Evolutionary conservation across 2,888 invertebrate genomes (phyloP).

Genomic region (Folsomia manolachei): DNA sequence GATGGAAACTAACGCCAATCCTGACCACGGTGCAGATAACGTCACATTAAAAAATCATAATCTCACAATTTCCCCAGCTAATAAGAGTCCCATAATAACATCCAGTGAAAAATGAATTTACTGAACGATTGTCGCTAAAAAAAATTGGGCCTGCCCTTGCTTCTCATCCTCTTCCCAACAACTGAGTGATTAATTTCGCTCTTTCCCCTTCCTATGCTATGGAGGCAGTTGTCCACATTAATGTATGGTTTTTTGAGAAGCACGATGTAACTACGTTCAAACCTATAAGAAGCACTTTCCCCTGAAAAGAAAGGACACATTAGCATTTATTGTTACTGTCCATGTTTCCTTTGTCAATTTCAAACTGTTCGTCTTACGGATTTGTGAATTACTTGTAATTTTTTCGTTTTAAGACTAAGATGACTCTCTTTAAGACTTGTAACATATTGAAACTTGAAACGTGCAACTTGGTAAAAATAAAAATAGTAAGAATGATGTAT

Average conservation of each 20-base stretch:
- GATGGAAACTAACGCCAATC: not conserved
- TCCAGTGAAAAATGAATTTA: conserved; percentile 13
- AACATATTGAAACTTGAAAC: not conserved
- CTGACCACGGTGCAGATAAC: not conserved
- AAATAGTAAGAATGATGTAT: not conserved
- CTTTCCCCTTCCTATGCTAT: too few species aligned
- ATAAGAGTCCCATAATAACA: conserved; percentile 8
- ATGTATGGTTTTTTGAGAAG: too few species aligned
- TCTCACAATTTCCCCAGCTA: conserved; percentile 3
- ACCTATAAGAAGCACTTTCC: too few species aligned
- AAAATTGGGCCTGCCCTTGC: too few species aligned
- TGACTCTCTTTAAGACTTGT: not conserved
- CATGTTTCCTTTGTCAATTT: not conserved
- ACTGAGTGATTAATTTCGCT: too few species aligned
- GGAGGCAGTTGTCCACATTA: too few species aligned
- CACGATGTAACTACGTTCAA: too few species aligned
- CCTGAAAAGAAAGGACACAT: not conserved
- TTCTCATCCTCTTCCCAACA: too few species aligned
- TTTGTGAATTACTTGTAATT: not conserved
- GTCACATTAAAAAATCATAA: not conserved
- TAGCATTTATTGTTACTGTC: not conserved
- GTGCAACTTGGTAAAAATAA: not conserved
- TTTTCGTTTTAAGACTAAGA: not conserved
- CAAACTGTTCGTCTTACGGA: not conserved
- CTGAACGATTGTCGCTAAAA: not conserved